Evolutionary conservation across 2,888 invertebrate species (phyloP).

Genomic region (Malacosoma neustria): DNA sequence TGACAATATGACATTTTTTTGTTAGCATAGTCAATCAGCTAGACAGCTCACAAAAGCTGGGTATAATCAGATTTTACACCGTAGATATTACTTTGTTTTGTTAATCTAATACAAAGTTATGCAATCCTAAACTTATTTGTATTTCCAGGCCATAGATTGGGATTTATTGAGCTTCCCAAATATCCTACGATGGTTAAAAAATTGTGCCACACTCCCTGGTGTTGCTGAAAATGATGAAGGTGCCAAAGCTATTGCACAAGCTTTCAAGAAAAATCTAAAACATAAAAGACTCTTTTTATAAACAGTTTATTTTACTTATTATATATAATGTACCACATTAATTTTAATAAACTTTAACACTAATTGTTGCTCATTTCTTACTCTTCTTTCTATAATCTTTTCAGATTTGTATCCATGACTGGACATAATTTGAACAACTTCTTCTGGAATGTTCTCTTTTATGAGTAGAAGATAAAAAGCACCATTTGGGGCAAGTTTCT

Average conservation of each 20-base stretch:
- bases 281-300: too few relatives aligned
- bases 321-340: constrained; percentile 6
- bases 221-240: constrained; percentile 76
- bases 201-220: constrained; percentile 73
- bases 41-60: too few relatives aligned
- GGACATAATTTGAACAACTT: constrained; percentile 78
- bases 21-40: too few relatives aligned
- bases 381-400: constrained; percentile 81
- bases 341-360: constrained; percentile 78
- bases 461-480: constrained; percentile 91
- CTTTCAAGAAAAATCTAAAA: background rate
- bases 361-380: constrained; percentile 90
- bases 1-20: too few relatives aligned
- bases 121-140: too few relatives aligned
- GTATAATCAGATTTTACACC: too few relatives aligned
- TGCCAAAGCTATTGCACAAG: constrained; percentile 17
- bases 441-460: constrained; percentile 89
- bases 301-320: constrained; percentile 20
- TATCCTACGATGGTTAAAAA: constrained; percentile 74
- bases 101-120: too few relatives aligned
- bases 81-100: too few relatives aligned
- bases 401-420: constrained; percentile 73
- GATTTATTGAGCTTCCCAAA: constrained; percentile 72
- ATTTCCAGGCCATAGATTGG: constrained; percentile 74
- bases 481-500: constrained; percentile 82